Evolutionary conservation across 2,113 vertebrate genomes (phyloP).

Genomic region (Periophthalmus modestus): DNA sequence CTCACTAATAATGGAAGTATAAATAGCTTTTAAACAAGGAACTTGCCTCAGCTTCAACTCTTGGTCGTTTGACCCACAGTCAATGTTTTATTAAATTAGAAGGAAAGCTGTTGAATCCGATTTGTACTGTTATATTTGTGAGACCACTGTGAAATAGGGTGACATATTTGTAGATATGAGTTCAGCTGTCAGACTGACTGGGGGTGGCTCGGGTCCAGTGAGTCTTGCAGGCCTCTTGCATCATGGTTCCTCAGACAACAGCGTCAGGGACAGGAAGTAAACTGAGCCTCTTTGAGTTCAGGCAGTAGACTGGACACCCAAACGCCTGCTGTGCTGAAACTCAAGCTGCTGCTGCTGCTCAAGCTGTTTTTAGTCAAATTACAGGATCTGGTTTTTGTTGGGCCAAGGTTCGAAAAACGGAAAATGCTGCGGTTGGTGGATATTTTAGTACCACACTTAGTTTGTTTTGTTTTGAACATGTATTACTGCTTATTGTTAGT

Average conservation of each 20-base stretch:
- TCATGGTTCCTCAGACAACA: constrained; percentile 62
- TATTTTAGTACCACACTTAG: background rate
- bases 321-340: constrained; percentile 40
- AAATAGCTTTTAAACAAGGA: background rate
- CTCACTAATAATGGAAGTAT: background rate
- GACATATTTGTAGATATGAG: constrained; percentile 24
- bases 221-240: constrained; percentile 75
- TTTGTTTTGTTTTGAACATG: constrained; percentile 18
- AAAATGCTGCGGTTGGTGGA: constrained; percentile 24
- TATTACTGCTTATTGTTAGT: background rate
- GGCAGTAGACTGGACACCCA: constrained; percentile 43
- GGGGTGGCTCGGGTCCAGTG: constrained; percentile 59
- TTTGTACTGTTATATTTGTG: background rate
- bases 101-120: background rate
- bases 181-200: constrained; percentile 14
- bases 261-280: constrained; percentile 48
- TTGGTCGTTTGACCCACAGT: background rate
- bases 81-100: background rate
- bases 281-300: constrained; percentile 33
- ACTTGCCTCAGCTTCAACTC: background rate
- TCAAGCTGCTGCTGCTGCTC: constrained; percentile 41
- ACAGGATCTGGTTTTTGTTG: constrained; percentile 31
- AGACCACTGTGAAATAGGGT: constrained; percentile 8
- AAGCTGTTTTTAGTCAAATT: constrained; percentile 41
- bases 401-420: constrained; percentile 2